Evolutionary conservation across 2,797 vertebrate species (phyloP).

Genomic region (Paramormyrops hopkinsi): DNA sequence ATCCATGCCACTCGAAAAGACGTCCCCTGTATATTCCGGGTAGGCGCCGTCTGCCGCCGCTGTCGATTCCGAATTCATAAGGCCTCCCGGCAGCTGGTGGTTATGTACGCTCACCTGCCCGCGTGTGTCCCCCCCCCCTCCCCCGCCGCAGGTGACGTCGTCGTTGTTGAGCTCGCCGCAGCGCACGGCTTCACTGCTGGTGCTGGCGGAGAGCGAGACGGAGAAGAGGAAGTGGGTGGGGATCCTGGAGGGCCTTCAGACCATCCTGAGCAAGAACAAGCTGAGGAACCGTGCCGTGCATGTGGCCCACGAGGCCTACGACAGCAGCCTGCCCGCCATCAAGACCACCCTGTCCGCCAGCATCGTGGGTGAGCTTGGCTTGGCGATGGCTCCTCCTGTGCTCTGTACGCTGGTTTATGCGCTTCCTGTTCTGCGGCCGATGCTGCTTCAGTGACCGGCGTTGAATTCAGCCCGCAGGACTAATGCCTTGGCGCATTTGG

Average conservation of each 20-base stretch:
- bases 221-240: constrained; percentile 96
- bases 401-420: background rate
- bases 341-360: constrained; percentile 80
- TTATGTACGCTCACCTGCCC: background rate
- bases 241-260: constrained; percentile 85
- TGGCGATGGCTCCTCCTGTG: background rate
- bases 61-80: background rate
- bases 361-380: constrained; percentile 66
- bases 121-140: constrained; percentile 30
- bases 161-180: constrained; percentile 77
- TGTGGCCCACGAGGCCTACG: constrained; percentile 84
- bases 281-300: constrained; percentile 78
- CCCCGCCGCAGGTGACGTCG: constrained; percentile 73
- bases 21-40: constrained; percentile 92
- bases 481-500: background rate
- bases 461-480: background rate
- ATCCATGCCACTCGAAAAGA: constrained; percentile 93
- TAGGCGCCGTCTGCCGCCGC: constrained; percentile 39
- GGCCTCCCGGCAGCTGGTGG: background rate
- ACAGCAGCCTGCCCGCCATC: constrained; percentile 84
- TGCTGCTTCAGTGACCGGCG: background rate
- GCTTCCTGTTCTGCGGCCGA: background rate
- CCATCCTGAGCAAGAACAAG: constrained; percentile 83
- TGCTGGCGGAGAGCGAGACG: constrained; percentile 86
- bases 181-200: constrained; percentile 78